These are phyloP conservation scores for Oreochromis aureus DNA, from an alignment of 2,113 vertebrate genomes.

Conservation along the genomic window DNA sequence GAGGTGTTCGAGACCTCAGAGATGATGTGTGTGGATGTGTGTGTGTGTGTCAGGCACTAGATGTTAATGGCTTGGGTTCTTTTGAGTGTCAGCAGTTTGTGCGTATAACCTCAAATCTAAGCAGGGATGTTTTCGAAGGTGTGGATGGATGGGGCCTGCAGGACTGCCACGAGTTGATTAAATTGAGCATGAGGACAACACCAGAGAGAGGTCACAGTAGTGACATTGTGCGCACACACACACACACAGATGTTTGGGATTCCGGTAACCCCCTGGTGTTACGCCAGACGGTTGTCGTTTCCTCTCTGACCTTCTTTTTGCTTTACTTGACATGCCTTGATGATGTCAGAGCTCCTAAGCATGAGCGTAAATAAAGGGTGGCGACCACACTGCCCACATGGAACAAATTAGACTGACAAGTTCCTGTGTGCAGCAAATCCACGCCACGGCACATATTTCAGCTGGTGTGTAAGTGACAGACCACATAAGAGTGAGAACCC, in stretches of 20 bases:
- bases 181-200: constrained; percentile 38
- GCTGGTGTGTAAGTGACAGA: constrained; percentile 42
- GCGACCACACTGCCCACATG: constrained; percentile 49
- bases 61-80: not conserved
- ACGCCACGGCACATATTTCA: constrained; percentile 29
- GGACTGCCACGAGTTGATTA: constrained; percentile 1
- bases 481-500: not conserved
- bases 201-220: constrained; percentile 37
- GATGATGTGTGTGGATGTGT: not conserved
- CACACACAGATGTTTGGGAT: constrained; percentile 36
- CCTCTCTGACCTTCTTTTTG: constrained; percentile 54
- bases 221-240: not conserved
- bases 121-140: not conserved
- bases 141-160: constrained; percentile 22
- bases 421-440: constrained; percentile 35
- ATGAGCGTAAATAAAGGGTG: constrained; percentile 64
- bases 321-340: constrained; percentile 49
- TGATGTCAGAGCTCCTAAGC: constrained; percentile 62
- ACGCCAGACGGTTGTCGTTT: constrained; percentile 38
- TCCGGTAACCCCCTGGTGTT: constrained; percentile 43
- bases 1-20: not conserved
- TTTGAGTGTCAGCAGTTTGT: constrained; percentile 11
- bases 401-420: constrained; percentile 60
- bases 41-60: not conserved
- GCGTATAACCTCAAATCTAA: constrained; percentile 10